These are phyloP conservation scores for Pocota personata DNA, from an alignment of 2,888 invertebrate species.

Conservation along the genomic window DNA sequence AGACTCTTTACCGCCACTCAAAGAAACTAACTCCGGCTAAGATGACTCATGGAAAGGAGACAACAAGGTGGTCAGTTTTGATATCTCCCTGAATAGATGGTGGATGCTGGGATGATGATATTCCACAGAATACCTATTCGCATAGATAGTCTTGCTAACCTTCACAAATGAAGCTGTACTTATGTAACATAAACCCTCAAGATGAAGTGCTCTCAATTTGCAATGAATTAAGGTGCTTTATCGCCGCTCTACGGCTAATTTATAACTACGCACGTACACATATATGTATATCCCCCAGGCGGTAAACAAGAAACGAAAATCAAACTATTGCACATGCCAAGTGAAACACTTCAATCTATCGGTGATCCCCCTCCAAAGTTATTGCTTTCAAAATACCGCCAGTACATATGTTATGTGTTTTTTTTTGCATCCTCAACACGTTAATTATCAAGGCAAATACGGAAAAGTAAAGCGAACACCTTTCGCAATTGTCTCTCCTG, in stretches of 20 bases:
- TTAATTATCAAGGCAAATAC: constrained; percentile 52
- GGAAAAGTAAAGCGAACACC: constrained; percentile 52
- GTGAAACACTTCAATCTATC: background rate
- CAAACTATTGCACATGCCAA: background rate
- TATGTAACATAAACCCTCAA: background rate
- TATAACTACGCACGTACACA: background rate
- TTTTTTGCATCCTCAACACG: constrained; percentile 7
- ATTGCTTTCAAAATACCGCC: background rate
- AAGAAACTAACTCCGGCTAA: too few species aligned
- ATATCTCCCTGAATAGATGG: too few species aligned
- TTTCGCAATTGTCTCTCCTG: constrained; percentile 47
- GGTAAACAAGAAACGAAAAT: background rate
- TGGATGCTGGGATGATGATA: too few species aligned
- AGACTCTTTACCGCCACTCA: too few species aligned
- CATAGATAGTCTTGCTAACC: too few species aligned
- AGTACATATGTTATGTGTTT: background rate
- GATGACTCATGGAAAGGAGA: too few species aligned
- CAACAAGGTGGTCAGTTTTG: too few species aligned
- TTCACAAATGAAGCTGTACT: background rate
- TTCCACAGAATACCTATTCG: too few species aligned
- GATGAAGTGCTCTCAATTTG: background rate
- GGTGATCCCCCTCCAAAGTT: background rate
- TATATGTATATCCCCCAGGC: too few species aligned
- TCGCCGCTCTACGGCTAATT: background rate
- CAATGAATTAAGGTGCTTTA: background rate